A percentile compares a stretch with the other conserved stretches of the same genome.
phyloP scores from a whole-genome alignment of 2,888 invertebrate species.

The Ormyrus pomaceus region DNA sequence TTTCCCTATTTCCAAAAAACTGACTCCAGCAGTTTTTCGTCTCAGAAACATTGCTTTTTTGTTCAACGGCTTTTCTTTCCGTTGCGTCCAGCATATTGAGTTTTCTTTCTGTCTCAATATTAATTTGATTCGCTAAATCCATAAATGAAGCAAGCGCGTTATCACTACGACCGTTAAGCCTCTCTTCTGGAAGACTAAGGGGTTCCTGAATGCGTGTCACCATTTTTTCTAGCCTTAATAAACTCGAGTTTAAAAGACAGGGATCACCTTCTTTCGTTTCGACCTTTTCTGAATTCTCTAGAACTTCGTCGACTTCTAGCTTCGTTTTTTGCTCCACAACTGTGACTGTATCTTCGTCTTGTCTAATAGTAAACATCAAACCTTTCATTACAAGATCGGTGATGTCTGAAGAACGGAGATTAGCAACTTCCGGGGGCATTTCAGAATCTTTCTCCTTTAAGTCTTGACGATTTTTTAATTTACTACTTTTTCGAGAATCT shows the following conservation, averaged over 20 bases:
- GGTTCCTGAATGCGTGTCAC: constrained; percentile 71
- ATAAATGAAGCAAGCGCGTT: constrained; percentile 52
- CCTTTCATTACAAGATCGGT: constrained; percentile 74
- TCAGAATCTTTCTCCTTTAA: constrained; percentile 33
- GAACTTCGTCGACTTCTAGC: constrained; percentile 71
- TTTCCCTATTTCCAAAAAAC: constrained; percentile 38
- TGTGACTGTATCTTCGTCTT: constrained; percentile 68
- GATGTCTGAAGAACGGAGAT: constrained; percentile 69
- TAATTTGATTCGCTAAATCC: constrained; percentile 32
- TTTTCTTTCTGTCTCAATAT: constrained; percentile 33
- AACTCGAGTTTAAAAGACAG: constrained; percentile 71
- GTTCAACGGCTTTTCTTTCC: not conserved
- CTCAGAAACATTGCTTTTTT: constrained; percentile 6
- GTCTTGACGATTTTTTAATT: constrained; percentile 29
- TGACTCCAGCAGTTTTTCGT: constrained; percentile 43
- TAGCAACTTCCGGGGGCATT: constrained; percentile 50
- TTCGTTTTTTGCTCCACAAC: constrained; percentile 73
- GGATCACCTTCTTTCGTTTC: constrained; percentile 71
- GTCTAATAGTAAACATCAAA: constrained; percentile 72
- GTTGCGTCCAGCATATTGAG: not conserved
- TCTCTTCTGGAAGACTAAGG: constrained; percentile 26
- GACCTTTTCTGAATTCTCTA: constrained; percentile 73
- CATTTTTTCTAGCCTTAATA: constrained; percentile 70
- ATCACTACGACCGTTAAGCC: constrained; percentile 9
- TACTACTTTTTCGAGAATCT: constrained; percentile 30